These are phyloP conservation scores for Drepana falcataria DNA, from an alignment of 2,888 invertebrate genomes.

Conservation along the genomic window DNA sequence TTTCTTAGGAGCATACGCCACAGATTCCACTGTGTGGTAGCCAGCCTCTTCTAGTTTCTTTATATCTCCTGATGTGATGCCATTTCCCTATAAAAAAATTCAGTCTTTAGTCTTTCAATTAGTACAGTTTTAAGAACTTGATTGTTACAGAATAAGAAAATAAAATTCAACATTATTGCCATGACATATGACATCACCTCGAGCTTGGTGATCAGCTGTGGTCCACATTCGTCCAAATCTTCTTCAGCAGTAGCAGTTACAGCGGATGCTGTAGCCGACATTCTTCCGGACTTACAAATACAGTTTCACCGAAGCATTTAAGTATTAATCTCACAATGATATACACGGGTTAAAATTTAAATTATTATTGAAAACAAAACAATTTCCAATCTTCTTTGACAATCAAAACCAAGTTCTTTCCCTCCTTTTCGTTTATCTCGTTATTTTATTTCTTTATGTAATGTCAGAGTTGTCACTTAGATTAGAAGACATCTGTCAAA, in stretches of 20 bases:
- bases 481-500: too few relatives aligned
- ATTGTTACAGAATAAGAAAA: too few relatives aligned
- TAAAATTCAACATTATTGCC: too few relatives aligned
- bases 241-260: conserved; percentile 73
- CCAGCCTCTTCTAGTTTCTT: conserved; percentile 96
- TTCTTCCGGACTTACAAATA: conserved; percentile 15
- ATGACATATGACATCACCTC: conserved; percentile 74
- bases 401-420: neutral
- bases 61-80: conserved; percentile 92
- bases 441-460: too few relatives aligned
- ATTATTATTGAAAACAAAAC: too few relatives aligned
- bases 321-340: conserved; percentile 1
- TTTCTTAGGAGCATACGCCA: conserved; percentile 97
- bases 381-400: too few relatives aligned
- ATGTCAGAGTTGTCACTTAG: too few relatives aligned
- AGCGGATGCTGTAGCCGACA: conserved; percentile 72
- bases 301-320: conserved; percentile 37
- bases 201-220: conserved; percentile 83
- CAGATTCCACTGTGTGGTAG: conserved; percentile 95
- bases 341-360: neutral
- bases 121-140: too few relatives aligned
- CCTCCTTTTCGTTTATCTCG: neutral
- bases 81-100: conserved; percentile 84
- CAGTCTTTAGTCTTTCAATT: too few relatives aligned
- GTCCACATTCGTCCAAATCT: conserved; percentile 84